phyloP scores from a whole-genome alignment of 2,113 vertebrate species.

The Isichthys henryi region DNA sequence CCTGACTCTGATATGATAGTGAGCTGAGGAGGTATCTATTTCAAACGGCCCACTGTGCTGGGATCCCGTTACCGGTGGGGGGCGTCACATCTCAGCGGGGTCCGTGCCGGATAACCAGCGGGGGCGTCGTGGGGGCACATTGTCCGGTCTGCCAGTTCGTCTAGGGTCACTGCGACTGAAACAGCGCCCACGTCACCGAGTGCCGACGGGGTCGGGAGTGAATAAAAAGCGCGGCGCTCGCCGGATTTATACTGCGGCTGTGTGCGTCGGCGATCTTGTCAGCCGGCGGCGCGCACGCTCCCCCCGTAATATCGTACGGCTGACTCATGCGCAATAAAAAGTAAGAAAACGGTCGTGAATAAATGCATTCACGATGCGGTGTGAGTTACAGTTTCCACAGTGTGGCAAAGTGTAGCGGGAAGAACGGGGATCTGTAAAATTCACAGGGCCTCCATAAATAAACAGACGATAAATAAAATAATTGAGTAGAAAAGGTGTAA shows the following conservation, averaged over 20 bases:
- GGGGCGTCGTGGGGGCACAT: not conserved
- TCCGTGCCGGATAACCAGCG: not conserved
- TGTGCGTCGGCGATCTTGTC: not conserved
- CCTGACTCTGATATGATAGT: constrained; percentile 9
- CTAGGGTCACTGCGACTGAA: not conserved
- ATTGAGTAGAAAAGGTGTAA: not conserved
- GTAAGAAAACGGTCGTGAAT: not conserved
- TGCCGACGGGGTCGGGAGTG: not conserved
- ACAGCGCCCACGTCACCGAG: not conserved
- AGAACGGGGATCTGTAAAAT: not conserved
- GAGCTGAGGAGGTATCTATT: constrained; percentile 35
- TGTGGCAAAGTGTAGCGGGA: not conserved
- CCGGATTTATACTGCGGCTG: not conserved
- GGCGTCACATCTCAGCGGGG: not conserved
- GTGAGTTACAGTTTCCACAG: not conserved
- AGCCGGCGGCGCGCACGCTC: not conserved
- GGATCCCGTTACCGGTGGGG: not conserved
- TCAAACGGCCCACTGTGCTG: not conserved
- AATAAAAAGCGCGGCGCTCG: not conserved
- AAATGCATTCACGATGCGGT: not conserved
- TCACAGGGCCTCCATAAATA: not conserved
- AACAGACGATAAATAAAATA: not conserved
- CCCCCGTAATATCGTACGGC: not conserved
- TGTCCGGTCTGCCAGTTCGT: not conserved
- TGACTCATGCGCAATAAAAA: not conserved